Percentiles rank a stretch among this genome's conserved stretches.
Evolutionary conservation across 2,888 invertebrate genomes (phyloP).

Genomic region (Drosophila kokeensis): DNA sequence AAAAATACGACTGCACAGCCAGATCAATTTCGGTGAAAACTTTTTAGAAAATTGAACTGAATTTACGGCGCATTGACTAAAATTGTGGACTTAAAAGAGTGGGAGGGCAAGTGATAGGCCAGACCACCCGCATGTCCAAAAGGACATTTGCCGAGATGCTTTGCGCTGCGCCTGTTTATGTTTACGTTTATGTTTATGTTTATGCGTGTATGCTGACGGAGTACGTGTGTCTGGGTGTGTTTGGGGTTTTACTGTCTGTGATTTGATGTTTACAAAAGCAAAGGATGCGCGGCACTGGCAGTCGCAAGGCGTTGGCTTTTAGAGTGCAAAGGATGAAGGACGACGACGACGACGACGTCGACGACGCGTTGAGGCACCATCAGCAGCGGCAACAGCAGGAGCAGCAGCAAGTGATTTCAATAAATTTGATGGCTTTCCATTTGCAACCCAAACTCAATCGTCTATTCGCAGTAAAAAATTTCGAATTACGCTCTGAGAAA

Average conservation of each 20-base stretch:
- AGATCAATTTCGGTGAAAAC: constrained; percentile 63
- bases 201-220: constrained; percentile 43
- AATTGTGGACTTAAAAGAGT: constrained; percentile 39
- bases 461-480: constrained; percentile 79
- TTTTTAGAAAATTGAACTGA: constrained; percentile 75
- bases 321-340: constrained; percentile 43
- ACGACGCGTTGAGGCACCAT: constrained; percentile 45
- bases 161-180: constrained; percentile 65
- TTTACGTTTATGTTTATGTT: constrained; percentile 77
- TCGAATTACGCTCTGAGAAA: constrained; percentile 73
- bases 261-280: constrained; percentile 79
- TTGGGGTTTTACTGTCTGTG: constrained; percentile 75
- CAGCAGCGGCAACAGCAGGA: constrained; percentile 57
- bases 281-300: constrained; percentile 68
- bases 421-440: constrained; percentile 84
- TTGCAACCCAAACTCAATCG: constrained; percentile 82
- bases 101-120: background rate
- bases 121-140: constrained; percentile 63
- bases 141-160: constrained; percentile 67
- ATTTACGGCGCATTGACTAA: constrained; percentile 63
- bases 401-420: constrained; percentile 83
- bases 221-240: constrained; percentile 37
- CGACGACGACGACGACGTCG: constrained; percentile 23
- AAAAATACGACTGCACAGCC: constrained; percentile 1
- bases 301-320: constrained; percentile 32